Conservation (phyloP, 2,113 vertebrate genomes). For the Girardinichthys multiradiatus region DNA sequence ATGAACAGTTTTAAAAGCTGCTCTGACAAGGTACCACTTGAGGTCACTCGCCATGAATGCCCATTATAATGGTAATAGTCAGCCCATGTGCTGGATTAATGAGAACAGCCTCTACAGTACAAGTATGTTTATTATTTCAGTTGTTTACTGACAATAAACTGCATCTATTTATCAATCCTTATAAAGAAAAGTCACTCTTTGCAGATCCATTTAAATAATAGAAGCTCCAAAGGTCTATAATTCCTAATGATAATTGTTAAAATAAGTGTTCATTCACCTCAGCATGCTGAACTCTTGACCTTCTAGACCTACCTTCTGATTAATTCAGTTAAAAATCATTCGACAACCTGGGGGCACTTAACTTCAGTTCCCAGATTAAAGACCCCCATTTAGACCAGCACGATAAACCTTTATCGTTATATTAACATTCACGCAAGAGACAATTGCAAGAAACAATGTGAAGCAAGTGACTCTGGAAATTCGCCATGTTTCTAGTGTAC, state of each 20-base stretch:
- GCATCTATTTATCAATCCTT: not conserved
- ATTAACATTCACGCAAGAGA: no score
- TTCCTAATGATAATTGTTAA: not conserved
- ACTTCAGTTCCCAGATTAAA: no score
- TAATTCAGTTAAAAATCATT: no score
- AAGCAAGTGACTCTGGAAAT: no score
- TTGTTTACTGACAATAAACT: not conserved
- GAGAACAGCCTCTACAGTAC: slow-evolving; percentile 6
- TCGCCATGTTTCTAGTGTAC: no score
- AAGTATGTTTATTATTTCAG: not conserved
- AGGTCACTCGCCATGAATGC: slow-evolving; percentile 10
- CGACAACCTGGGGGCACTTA: no score
- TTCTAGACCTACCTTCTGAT: no score
- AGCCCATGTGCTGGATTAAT: slow-evolving; percentile 14
- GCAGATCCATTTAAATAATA: not conserved
- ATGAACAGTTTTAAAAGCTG: slow-evolving; percentile 19
- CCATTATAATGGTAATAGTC: slow-evolving; percentile 31
- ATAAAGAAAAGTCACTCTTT: not conserved
- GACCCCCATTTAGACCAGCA: no score
- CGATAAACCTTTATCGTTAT: no score
- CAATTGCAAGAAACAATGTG: no score
- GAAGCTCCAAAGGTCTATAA: slow-evolving; percentile 30
- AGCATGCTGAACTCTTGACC: no score
- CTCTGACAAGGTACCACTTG: slow-evolving; percentile 11
- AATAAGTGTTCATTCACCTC: no score